Evolutionary conservation across 2,113 vertebrate genomes (phyloP).

Genomic region (Quiscalus mexicanus): DNA sequence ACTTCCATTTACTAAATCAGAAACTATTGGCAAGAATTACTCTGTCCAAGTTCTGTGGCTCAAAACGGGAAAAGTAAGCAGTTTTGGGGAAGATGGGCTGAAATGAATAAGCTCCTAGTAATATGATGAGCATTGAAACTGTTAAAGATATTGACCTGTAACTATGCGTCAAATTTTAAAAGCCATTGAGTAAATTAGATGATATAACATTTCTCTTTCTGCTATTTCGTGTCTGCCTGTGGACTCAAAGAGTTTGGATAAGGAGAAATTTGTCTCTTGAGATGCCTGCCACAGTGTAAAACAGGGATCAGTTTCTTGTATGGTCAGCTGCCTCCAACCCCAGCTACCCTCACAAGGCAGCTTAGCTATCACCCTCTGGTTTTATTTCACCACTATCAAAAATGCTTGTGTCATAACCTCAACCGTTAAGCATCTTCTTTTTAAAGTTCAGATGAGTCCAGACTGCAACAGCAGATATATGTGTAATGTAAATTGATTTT

Average conservation of each 20-base stretch:
- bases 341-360: background rate
- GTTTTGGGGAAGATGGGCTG: background rate
- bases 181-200: background rate
- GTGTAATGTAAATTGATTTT: background rate
- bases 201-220: background rate
- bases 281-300: rapidly evolving
- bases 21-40: background rate
- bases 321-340: background rate
- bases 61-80: background rate
- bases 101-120: background rate
- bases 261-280: background rate
- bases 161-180: background rate
- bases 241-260: background rate
- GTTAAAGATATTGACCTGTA: background rate
- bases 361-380: background rate
- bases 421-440: background rate
- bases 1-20: background rate
- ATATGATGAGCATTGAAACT: background rate
- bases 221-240: background rate
- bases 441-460: background rate
- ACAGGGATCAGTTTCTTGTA: background rate
- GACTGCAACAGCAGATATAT: background rate
- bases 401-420: background rate
- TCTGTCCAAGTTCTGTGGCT: background rate
- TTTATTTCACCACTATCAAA: background rate